These are phyloP conservation scores for Pseudonaja textilis DNA, from an alignment of 2,113 vertebrate species.

Conservation along the genomic window DNA sequence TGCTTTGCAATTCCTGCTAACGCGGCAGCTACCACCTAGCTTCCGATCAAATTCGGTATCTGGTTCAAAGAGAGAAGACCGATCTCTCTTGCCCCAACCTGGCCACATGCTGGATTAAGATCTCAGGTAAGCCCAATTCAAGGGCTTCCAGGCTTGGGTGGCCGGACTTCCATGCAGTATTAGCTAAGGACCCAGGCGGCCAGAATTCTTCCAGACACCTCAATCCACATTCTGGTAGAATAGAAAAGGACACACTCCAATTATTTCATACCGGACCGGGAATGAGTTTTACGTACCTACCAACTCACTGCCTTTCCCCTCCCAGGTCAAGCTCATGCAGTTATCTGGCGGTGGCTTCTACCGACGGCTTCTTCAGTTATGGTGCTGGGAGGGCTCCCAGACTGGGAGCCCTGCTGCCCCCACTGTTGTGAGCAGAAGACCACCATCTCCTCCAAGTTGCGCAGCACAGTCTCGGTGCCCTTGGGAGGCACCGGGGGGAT, in stretches of 20 bases:
- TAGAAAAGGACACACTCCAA: neutral
- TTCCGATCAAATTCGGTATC: neutral
- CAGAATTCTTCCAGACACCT: neutral
- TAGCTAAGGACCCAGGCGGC: neutral
- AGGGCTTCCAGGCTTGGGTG: neutral
- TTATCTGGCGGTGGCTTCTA: neutral
- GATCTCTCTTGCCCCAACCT: too few species aligned
- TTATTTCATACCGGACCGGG: neutral
- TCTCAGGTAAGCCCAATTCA: neutral
- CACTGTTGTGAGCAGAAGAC: constrained; percentile 24
- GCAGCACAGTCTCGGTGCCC: constrained; percentile 40
- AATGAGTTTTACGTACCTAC: neutral
- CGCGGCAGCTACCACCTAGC: neutral
- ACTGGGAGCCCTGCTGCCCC: neutral
- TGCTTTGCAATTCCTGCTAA: neutral
- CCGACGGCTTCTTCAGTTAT: constrained; percentile 17
- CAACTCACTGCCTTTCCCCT: neutral
- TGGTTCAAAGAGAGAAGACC: neutral
- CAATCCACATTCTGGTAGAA: neutral
- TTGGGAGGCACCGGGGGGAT: neutral
- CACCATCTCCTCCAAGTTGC: constrained; percentile 56
- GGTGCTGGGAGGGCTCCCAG: neutral
- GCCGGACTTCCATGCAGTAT: neutral
- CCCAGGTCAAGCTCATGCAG: constrained; percentile 1
- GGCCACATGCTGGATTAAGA: neutral